Evolutionary conservation across 2,113 vertebrate species (phyloP), one percentile per base, ranked within the genome.

Genomic region (Trichomycterus rosablanca): DNA sequence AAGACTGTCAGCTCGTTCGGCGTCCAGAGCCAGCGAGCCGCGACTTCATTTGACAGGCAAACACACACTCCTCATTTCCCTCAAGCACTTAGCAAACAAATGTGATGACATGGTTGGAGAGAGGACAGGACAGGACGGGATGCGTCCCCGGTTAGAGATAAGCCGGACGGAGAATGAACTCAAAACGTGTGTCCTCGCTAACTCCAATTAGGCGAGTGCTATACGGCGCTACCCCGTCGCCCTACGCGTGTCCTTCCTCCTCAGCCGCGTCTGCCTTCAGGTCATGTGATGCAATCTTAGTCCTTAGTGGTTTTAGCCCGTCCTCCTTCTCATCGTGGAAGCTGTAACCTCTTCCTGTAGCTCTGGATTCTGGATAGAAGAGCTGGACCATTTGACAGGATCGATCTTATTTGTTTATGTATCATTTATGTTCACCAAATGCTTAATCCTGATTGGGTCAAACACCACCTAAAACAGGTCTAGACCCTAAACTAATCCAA

Each of bases 41-140:
- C 30, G 63, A 50, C 53, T 52, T 60, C 66, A 66, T 68, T 66
- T 72, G 58, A 72, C 32, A 59, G 53, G 59, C 59, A 73, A 71
- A 68, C 49, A 72, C 48, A 34, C 55, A 39, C 57, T 55, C 37
- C 66, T 23, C 30, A 62, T 60, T 75, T 72, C 42, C 55, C 65
- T 55, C 60, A 40, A 28, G 54, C 52, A 63, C 63, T 57, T 2
- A 0, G 50, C 15, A 54, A 63, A 45, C 3, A 15, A 56, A 28
- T 2, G 15, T 2, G n/a, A 22, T 56, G 53, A 40, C 37, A 56
- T 24, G 9, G 23, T 1, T 12, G 6, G 11, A 5, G 37, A 43
- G 40, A n/a, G 44, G 18, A 23, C n/a, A 22, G 30, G 11, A 19
- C 12, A 11, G 5, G n/a, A 37, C 39, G 30, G 63, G 45, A 48